These are phyloP conservation scores for Girardinus metallicus DNA, from an alignment of 2,797 vertebrate species.

Conservation along the genomic window DNA sequence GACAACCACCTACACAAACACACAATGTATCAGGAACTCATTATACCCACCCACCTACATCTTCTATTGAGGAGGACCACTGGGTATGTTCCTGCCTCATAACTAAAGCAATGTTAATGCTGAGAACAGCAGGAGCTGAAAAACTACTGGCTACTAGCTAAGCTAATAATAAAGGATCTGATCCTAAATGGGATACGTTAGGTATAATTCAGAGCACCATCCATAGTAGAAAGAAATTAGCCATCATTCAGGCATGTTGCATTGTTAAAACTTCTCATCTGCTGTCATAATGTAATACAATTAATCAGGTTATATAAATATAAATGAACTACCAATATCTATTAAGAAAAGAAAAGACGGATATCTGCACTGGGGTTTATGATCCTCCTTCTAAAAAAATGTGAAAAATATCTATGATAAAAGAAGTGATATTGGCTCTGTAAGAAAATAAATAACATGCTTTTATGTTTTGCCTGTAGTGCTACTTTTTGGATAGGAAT, in stretches of 20 bases:
- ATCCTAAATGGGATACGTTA: conserved; percentile 52
- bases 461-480: conserved; percentile 8
- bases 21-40: conserved; percentile 61
- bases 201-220: conserved; percentile 48
- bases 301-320: not conserved
- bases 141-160: conserved; percentile 62
- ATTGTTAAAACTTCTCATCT: conserved; percentile 21
- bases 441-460: conserved; percentile 24
- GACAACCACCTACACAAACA: conserved; percentile 54
- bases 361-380: conserved; percentile 11
- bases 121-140: conserved; percentile 51
- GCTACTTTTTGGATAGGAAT: conserved; percentile 6
- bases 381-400: conserved; percentile 24
- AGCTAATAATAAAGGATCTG: conserved; percentile 58
- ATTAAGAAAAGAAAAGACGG: conserved; percentile 21
- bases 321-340: not conserved
- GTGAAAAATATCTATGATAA: conserved; percentile 25
- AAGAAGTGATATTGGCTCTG: conserved; percentile 5
- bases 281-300: conserved; percentile 38
- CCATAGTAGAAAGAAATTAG: conserved; percentile 31
- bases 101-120: conserved; percentile 66
- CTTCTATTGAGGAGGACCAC: conserved; percentile 61
- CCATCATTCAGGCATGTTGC: conserved; percentile 31
- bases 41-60: conserved; percentile 70
- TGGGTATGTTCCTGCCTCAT: conserved; percentile 63